Percentiles rank a stretch among this genome's conserved stretches.
Conservation (phyloP, 2,113 vertebrate genomes). For the Ptychochromis oligacanthus region DNA sequence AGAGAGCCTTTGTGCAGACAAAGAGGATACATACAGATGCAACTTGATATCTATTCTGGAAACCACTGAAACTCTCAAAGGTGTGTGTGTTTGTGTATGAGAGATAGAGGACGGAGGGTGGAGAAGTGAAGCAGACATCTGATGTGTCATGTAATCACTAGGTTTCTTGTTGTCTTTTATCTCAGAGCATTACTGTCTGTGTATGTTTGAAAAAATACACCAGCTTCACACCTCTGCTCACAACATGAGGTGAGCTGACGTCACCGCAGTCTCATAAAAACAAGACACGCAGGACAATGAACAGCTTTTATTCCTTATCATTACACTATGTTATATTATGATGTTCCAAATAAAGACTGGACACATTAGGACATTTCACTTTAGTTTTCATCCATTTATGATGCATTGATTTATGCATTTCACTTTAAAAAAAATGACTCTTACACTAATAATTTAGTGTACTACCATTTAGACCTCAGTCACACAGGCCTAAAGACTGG, state of each 20-base stretch:
- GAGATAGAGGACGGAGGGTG: not conserved
- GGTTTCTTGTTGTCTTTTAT: constrained; percentile 52
- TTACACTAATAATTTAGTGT: too few relatives aligned
- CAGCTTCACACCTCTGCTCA: not conserved
- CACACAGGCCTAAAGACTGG: too few relatives aligned
- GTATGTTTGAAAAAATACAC: constrained; percentile 6
- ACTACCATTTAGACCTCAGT: too few relatives aligned
- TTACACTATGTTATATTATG: too few relatives aligned
- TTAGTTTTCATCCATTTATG: too few relatives aligned
- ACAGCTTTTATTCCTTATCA: not conserved
- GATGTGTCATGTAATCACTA: constrained; percentile 48
- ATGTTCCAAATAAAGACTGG: too few relatives aligned
- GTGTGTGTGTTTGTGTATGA: constrained; percentile 4
- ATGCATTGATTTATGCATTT: too few relatives aligned
- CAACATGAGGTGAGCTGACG: not conserved
- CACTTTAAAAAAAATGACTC: too few relatives aligned
- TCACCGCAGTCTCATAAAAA: not conserved
- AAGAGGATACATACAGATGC: constrained; percentile 39
- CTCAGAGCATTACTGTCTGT: constrained; percentile 28
- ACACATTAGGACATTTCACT: too few relatives aligned
- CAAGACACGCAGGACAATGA: not conserved
- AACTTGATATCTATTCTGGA: constrained; percentile 58
- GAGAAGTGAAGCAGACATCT: constrained; percentile 38
- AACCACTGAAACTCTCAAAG: constrained; percentile 41
- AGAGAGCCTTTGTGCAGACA: constrained; percentile 36